phyloP scores from a whole-genome alignment of 2,797 vertebrate species.

The Spinibarbus caldwelli region DNA sequence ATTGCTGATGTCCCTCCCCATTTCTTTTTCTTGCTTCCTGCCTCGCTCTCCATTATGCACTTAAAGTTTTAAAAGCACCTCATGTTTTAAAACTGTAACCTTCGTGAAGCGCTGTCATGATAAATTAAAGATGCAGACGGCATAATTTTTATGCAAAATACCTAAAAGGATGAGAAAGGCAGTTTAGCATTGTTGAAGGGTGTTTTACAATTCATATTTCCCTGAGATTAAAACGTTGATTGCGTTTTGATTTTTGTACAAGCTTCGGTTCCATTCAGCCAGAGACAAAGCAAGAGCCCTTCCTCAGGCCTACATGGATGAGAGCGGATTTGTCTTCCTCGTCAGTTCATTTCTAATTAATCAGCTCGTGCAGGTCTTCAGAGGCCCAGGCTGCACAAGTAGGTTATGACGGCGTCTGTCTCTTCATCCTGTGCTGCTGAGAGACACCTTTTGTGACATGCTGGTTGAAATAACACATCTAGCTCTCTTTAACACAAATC shows the following conservation, averaged over 20 bases:
- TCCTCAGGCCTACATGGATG: not conserved
- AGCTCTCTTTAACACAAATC: not conserved
- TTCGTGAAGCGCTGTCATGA: constrained; percentile 50
- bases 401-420: constrained; percentile 36
- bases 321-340: constrained; percentile 52
- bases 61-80: constrained; percentile 63
- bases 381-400: constrained; percentile 49
- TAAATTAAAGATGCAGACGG: constrained; percentile 58
- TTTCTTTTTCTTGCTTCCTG: constrained; percentile 34
- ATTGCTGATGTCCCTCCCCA: constrained; percentile 59
- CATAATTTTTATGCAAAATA: constrained; percentile 33
- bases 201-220: constrained; percentile 23
- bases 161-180: constrained; percentile 15
- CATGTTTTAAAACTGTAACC: constrained; percentile 44
- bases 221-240: constrained; percentile 23
- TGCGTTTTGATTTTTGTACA: constrained; percentile 18
- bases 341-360: constrained; percentile 70
- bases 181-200: not conserved
- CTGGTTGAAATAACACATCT: not conserved
- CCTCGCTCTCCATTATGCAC: constrained; percentile 68
- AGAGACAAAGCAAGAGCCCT: not conserved
- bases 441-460: not conserved
- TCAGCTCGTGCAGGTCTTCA: constrained; percentile 54
- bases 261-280: not conserved
- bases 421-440: not conserved